Evolutionary conservation across 2,113 vertebrate species (phyloP).

Genomic region (Camelus dromedarius): DNA sequence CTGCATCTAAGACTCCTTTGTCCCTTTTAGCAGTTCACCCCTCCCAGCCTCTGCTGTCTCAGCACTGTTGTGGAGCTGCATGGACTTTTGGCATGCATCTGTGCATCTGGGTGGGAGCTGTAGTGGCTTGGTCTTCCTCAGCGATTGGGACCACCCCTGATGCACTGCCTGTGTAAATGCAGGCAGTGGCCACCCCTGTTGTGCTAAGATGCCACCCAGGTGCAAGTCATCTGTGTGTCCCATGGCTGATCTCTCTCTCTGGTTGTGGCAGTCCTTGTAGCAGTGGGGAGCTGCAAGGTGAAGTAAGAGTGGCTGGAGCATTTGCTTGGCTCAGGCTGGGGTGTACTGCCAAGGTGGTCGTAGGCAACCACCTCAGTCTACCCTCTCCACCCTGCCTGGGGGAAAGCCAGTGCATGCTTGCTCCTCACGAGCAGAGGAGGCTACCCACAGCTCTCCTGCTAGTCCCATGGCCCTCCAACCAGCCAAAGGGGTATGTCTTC

Average conservation of each 20-base stretch:
- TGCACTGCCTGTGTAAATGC: not conserved
- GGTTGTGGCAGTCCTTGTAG: not conserved
- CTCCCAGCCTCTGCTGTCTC: no score
- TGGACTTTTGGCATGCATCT: not conserved
- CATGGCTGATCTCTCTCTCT: not conserved
- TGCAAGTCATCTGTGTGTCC: not conserved
- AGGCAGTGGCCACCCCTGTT: not conserved
- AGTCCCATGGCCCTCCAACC: no score
- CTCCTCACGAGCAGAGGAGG: no score
- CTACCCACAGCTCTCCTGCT: no score
- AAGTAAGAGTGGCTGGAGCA: not conserved
- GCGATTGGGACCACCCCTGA: not conserved
- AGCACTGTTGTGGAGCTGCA: not conserved
- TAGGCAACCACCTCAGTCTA: not conserved
- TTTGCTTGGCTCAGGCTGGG: accelerated
- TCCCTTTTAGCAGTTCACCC: not conserved
- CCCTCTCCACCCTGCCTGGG: no score
- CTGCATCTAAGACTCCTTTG: not conserved
- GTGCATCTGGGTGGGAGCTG: not conserved
- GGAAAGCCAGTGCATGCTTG: no score
- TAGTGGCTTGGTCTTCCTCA: not conserved
- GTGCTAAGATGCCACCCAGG: not conserved
- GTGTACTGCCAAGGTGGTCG: not conserved
- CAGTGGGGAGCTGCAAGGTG: not conserved
- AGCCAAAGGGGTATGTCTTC: no score